phyloP scores from a whole-genome alignment of 2,888 invertebrate species.

The Osmoderma eremita region DNA sequence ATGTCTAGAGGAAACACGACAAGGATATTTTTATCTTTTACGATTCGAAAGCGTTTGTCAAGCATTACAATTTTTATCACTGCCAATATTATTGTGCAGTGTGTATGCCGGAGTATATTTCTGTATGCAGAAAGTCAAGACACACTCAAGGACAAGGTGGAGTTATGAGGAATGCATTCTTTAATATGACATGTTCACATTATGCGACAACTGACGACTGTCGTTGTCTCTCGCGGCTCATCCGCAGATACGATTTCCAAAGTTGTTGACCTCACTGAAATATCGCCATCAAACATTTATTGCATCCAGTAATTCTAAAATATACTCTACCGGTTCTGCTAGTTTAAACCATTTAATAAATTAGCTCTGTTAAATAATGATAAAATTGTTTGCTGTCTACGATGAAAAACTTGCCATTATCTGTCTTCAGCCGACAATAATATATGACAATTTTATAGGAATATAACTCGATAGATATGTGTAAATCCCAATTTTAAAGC shows the following conservation, averaged over 20 bases:
- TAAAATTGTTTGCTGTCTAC: neutral
- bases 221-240: conserved; percentile 26
- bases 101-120: conserved; percentile 41
- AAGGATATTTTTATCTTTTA: neutral
- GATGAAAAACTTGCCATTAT: no score
- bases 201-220: conserved; percentile 30
- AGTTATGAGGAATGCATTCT: conserved; percentile 55
- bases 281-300: conserved; percentile 17
- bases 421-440: no score
- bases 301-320: neutral
- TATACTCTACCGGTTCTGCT: neutral
- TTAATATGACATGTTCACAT: conserved; percentile 52
- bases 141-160: conserved; percentile 53
- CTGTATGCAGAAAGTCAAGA: conserved; percentile 52
- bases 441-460: no score
- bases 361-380: neutral
- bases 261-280: conserved; percentile 44
- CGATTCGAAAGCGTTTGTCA: conserved; percentile 15
- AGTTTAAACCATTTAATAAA: neutral
- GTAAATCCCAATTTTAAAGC: no score
- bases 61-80: conserved; percentile 25
- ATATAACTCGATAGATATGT: no score
- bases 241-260: conserved; percentile 40
- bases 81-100: conserved; percentile 7
- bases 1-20: conserved; percentile 6